These are phyloP conservation scores for Thymelicus lineola DNA, from an alignment of 2,888 invertebrate genomes.

Conservation along the genomic window DNA sequence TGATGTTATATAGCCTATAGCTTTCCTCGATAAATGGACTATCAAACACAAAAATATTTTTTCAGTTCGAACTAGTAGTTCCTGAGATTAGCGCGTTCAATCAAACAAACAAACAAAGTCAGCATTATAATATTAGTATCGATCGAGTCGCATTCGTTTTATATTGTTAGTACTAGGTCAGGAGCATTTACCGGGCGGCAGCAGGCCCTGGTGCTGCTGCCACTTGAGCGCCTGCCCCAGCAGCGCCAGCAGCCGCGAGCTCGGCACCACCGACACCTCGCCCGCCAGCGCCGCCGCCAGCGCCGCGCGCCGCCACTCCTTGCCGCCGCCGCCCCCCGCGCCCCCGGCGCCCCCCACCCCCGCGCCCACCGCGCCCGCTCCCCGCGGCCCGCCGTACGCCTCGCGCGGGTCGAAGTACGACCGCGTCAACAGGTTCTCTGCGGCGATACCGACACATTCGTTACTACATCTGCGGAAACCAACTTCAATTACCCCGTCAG, in stretches of 20 bases:
- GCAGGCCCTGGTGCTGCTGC: slow-evolving; percentile 99
- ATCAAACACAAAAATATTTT: too few species aligned
- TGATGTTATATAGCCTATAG: too few species aligned
- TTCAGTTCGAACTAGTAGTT: too few species aligned
- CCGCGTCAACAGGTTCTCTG: slow-evolving; percentile 96
- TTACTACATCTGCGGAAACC: neutral
- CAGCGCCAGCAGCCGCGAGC: slow-evolving; percentile 95
- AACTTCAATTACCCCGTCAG: too few species aligned
- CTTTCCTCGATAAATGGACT: too few species aligned
- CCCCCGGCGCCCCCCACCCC: slow-evolving; percentile 91
- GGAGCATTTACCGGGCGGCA: slow-evolving; percentile 89
- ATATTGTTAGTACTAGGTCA: too few species aligned
- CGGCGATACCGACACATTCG: neutral
- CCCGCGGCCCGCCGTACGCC: slow-evolving; percentile 94
- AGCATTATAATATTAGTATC: too few species aligned
- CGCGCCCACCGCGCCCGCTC: slow-evolving; percentile 94
- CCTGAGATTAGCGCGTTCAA: too few species aligned
- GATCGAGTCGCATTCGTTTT: too few species aligned
- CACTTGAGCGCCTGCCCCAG: slow-evolving; percentile 99
- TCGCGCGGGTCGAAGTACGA: slow-evolving; percentile 99
- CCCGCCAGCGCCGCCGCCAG: slow-evolving; percentile 97
- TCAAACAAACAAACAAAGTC: too few species aligned
- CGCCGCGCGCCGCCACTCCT: slow-evolving; percentile 97
- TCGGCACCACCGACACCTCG: slow-evolving; percentile 99
- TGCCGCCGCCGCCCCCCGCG: slow-evolving; percentile 93